phyloP scores from a whole-genome alignment of 2,888 invertebrate species.

The Julus scanicus region DNA sequence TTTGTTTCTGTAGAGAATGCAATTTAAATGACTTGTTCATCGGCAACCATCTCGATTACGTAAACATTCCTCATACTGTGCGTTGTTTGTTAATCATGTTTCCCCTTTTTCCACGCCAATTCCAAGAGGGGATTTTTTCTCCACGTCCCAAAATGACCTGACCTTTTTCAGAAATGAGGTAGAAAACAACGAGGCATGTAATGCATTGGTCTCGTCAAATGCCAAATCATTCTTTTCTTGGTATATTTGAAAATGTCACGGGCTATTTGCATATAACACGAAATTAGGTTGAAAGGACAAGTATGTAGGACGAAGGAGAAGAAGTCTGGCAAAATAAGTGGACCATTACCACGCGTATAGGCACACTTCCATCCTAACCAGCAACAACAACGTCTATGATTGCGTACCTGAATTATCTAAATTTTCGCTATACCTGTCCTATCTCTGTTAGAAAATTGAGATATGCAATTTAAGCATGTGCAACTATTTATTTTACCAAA shows the following conservation, averaged over 20 bases:
- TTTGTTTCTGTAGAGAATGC: background rate
- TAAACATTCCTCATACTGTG: background rate
- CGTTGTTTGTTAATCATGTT: background rate
- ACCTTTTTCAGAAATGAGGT: slow-evolving; percentile 7
- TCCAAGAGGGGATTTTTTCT: background rate
- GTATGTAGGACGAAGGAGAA: background rate
- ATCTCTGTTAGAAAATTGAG: background rate
- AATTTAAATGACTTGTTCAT: slow-evolving; percentile 12
- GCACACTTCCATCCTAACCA: background rate
- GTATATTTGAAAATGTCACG: slow-evolving; percentile 9
- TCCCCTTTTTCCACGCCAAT: background rate
- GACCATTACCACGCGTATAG: background rate
- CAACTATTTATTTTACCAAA: background rate
- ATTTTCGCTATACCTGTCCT: background rate
- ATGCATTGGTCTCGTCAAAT: slow-evolving; percentile 40
- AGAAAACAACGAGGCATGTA: background rate
- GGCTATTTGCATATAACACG: slow-evolving; percentile 12
- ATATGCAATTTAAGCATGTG: background rate
- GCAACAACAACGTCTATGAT: background rate
- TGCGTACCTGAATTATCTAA: background rate
- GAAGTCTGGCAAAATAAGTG: slow-evolving; percentile 36
- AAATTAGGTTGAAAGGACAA: slow-evolving; percentile 45
- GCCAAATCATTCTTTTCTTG: slow-evolving; percentile 25
- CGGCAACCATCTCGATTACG: background rate
- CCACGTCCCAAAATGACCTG: background rate